These are phyloP conservation scores for Trachythela sp. DNA, from an alignment of 64 coral and sea anemone genomes.

Conservation along the genomic window DNA sequence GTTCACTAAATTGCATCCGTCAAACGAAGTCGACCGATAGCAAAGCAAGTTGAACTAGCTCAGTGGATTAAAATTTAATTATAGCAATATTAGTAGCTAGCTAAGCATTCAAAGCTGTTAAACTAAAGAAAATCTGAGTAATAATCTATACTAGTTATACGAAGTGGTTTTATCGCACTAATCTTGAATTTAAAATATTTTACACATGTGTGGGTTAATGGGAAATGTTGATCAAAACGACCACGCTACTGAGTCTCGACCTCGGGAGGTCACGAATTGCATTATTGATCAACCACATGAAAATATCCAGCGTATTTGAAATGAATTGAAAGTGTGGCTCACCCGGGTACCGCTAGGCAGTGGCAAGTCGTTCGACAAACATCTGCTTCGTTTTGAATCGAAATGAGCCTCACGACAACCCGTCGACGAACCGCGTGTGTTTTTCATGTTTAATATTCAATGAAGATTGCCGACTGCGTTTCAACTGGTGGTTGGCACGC, in stretches of 20 bases:
- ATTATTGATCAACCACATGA: neutral
- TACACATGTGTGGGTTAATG: neutral
- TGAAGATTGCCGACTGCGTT: conserved; percentile 1
- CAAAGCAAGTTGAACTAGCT: no score
- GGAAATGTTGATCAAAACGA: neutral
- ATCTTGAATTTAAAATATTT: neutral
- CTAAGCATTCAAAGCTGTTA: no score
- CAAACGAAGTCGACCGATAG: no score
- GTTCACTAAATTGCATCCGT: no score
- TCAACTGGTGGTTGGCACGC: neutral
- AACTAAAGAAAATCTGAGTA: no score
- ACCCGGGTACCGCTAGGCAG: neutral
- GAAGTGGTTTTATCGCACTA: neutral
- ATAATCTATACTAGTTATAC: neutral
- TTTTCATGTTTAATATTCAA: conserved; percentile 10
- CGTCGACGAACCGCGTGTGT: neutral
- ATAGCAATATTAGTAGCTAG: no score
- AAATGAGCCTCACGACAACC: neutral
- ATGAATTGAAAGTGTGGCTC: neutral
- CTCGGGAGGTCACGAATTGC: neutral
- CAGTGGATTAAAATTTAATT: no score
- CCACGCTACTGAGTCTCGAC: neutral
- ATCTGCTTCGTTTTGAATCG: neutral
- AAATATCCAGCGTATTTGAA: neutral
- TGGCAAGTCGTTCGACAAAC: neutral